Base-by-base conservation (phyloP, 1,140 invertebrate species). In the Laupala kohalensis region DNA sequence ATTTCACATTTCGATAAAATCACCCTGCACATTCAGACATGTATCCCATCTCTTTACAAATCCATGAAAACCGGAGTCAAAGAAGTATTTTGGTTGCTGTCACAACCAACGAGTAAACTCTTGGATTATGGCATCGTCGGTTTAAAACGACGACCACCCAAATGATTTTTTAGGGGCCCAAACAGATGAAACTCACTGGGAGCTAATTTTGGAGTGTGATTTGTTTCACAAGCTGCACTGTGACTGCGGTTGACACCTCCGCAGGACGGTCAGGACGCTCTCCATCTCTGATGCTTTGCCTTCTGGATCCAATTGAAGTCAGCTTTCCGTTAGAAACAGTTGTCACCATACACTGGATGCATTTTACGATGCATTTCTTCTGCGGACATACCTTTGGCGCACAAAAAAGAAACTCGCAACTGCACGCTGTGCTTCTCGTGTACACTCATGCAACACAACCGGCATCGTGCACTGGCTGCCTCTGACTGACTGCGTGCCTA, bases 21-120 rank as follows among this genome's bases (percentile, higher is more conserved):
- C 67, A 1, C n/a, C 27, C n/a, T 68, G 67, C 27, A 68, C 2
- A 68, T 24, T 68, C 67, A 68, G 26, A 30, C 25, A 68, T 3
- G 24, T 4, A 27, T 68, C 67, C 67, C 19, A 68, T 27, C 67
- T 68, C 67, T 68, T 6, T 68, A 68, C 23, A 68, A 68, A 6
- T 68, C 67, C 26, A 25, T 27, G n/a, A 68, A n/a, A 68, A 6
- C 27, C 28, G 67, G 27, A 23, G 27, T 1, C 67, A 68, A 68
- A 68, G 67, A 68, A 68, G 4, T 68, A 19, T n/a, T 68, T 24
- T 53, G 37, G 1, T 53, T 53, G 37, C 37, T 2, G 37, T 2
- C 4, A 19, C 4, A 53, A 19, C 37, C 37, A 53, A 53, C 4
- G 4, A 13, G 4, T 4, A 53, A 53, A 9, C 4, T 53, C 37